Base-by-base conservation (phyloP, 2,113 vertebrate genomes). In the Phalacrocorax carbo region DNA sequence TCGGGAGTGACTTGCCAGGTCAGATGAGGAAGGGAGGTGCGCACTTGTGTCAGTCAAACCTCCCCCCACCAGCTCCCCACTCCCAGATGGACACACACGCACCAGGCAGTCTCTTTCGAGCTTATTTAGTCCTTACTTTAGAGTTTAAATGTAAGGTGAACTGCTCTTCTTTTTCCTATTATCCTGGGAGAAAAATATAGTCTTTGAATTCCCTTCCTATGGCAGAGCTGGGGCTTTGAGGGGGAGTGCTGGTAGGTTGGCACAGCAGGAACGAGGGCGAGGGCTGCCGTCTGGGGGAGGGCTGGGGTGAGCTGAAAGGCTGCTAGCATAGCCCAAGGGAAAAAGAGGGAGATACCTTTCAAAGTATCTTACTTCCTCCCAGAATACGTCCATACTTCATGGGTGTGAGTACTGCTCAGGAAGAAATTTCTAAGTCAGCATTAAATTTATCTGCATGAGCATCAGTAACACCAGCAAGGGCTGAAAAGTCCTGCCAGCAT, bases 1-100 rank as follows among this genome's bases (percentile, higher is more conserved):
- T 48, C 10, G 3, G 71, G 71, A 82, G 46, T 32, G n/a, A 66
- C 78, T 79, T 0, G 8, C 49, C 75, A 58, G 93, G 85, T 80
- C 92, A 51, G 90, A 4, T 2, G 3, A 88, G 87, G 96, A 95
- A 97, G 91, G 89, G 94, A 96, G 87, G 84, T 64, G 71, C 7
- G 0, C 42, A 0, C 22, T 54, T 5, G 42, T 85, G 75, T 95
- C 95, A 80, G 44, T 46, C 87, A 62, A 20, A 36, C 11, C 51
- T 60, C 25, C 70, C 42, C 55, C 38, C 1, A 0, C 30, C 75
- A 44, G 61, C 57, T 76, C 54, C 34, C 62, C 0, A 5, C 44
- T 80, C 71, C 52, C 71, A 38, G 4, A 11, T 1, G 12, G 73
- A 65, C 19, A 9, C 2, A 0, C 92, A 48, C 0, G 0, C 40